phyloP scores from a whole-genome alignment of 2,113 vertebrate species.

The Halcyon senegalensis region DNA sequence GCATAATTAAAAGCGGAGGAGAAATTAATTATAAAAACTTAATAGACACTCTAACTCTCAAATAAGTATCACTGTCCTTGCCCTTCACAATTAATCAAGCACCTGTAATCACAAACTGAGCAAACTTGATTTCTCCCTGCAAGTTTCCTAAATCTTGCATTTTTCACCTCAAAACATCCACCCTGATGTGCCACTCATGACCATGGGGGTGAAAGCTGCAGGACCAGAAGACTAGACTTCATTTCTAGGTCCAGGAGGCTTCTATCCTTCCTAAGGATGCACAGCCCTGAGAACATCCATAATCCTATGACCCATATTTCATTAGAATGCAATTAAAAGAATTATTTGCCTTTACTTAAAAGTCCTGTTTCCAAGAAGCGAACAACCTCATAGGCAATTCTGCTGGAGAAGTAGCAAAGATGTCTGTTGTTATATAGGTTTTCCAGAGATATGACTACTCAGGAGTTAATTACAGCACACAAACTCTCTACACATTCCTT shows the following conservation, averaged over 20 bases:
- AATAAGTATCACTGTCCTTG: neutral
- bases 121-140: neutral
- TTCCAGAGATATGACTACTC: neutral
- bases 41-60: neutral
- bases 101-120: neutral
- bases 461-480: neutral
- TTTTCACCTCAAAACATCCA: neutral
- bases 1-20: neutral
- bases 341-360: neutral
- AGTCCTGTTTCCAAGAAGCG: neutral
- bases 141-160: neutral
- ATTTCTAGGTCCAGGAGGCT: neutral
- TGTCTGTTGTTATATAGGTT: neutral
- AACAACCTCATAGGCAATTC: neutral
- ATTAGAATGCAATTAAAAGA: neutral
- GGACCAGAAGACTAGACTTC: neutral
- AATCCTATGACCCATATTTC: neutral
- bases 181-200: neutral
- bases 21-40: neutral
- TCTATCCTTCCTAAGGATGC: neutral
- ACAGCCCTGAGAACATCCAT: neutral
- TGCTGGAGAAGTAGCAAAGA: neutral
- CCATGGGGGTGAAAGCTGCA: neutral
- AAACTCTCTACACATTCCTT: neutral
- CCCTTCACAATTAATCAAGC: neutral